Percentiles rank a stretch among this genome's conserved stretches.
Conservation (phyloP, 2,888 invertebrate species). For the Drosophila rellima region DNA sequence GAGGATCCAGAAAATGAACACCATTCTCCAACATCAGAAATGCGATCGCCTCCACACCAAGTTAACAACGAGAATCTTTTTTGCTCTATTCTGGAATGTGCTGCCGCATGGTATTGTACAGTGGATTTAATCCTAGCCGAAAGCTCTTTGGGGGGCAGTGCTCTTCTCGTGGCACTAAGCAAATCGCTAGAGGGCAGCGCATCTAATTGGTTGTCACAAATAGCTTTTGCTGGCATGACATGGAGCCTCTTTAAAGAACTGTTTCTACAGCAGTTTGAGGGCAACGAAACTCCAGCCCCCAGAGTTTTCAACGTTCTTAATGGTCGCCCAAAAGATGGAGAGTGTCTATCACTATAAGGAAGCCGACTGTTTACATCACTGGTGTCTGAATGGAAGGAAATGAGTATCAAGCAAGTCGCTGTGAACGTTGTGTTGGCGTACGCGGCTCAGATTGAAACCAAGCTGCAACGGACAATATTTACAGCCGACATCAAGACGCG, state of each 20-base stretch:
- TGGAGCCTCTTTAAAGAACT: slow-evolving; percentile 27
- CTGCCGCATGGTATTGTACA: too few relatives aligned
- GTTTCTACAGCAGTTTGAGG: slow-evolving; percentile 24
- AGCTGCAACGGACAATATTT: neutral
- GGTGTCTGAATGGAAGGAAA: slow-evolving; percentile 10
- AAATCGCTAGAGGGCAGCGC: slow-evolving; percentile 30
- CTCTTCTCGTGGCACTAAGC: slow-evolving; percentile 21
- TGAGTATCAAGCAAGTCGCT: slow-evolving; percentile 2
- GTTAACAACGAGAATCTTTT: too few relatives aligned
- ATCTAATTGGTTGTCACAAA: slow-evolving; percentile 28
- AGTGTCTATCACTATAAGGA: slow-evolving; percentile 4
- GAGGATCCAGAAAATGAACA: too few relatives aligned
- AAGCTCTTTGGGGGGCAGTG: too few relatives aligned
- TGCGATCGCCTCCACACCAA: too few relatives aligned
- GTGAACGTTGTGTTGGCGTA: neutral
- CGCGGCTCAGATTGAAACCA: neutral
- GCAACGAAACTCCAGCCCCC: slow-evolving; percentile 13
- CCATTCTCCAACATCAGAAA: too few relatives aligned
- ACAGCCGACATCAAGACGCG: slow-evolving; percentile 4
- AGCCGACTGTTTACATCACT: slow-evolving; percentile 9
- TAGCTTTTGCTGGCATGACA: slow-evolving; percentile 5
- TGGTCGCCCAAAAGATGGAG: slow-evolving; percentile 1
- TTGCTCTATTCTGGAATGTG: too few relatives aligned
- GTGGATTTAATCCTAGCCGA: too few relatives aligned
- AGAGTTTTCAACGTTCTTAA: slow-evolving; percentile 9